Conservation (phyloP, 64 coral and sea anemone genomes). For the Pocillopora damicornis region DNA sequence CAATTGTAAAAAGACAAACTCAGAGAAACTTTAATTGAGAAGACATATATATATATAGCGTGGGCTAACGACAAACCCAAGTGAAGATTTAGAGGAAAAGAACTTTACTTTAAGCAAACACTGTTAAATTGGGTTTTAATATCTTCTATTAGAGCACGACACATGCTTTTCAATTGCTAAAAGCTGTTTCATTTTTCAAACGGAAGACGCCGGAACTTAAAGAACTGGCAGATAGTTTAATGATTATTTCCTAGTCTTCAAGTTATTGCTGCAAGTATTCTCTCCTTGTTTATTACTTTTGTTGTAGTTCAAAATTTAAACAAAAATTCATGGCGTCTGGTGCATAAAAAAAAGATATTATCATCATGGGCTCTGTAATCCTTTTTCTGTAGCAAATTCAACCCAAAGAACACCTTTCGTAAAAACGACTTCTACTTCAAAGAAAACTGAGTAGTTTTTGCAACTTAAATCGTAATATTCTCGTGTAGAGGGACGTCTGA, state of each 20-base stretch:
- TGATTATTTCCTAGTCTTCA: not conserved
- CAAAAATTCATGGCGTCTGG: not conserved
- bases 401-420: too few species aligned
- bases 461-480: too few species aligned
- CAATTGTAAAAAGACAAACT: not conserved
- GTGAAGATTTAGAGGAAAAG: not conserved
- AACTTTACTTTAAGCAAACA: not conserved
- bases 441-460: too few species aligned
- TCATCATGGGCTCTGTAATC: not conserved
- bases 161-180: not conserved
- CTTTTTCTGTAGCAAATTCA: too few species aligned
- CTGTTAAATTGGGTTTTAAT: not conserved
- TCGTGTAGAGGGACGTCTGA: too few species aligned
- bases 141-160: not conserved
- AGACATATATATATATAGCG: not conserved
- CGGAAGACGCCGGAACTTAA: not conserved
- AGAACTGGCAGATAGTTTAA: not conserved
- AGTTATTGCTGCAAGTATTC: not conserved
- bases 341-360: not conserved
- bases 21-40: not conserved
- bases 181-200: not conserved
- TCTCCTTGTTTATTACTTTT: not conserved
- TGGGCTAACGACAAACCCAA: not conserved
- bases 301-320: not conserved
- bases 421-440: too few species aligned